Evolutionary conservation across 1,140 invertebrate species (phyloP), one percentile per base, ranked within the genome.

Genomic region (Neocloeon triangulifer): DNA sequence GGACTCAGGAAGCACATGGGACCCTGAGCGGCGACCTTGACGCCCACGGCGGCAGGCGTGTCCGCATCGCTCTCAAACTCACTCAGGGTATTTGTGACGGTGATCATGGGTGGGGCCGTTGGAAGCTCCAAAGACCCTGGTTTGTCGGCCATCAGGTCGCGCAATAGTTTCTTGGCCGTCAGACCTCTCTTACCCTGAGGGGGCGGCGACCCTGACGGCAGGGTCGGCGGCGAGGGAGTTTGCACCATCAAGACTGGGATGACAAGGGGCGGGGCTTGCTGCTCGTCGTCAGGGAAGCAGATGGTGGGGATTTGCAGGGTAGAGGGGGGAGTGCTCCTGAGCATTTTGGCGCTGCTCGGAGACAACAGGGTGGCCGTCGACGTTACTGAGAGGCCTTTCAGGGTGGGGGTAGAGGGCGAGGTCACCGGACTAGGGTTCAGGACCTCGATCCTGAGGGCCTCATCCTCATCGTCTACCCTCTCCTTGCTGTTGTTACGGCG

Each of bases 1-100:
- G 75, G 75, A 47, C 71, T 75, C 19, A 80, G 48, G 44, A 76
- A 78, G 33, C 62, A 65, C 64, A 76, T 71, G 18, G 66, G 64
- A 3, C 52, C 50, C 14, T 29, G 27, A 16, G 14, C n/a, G 12
- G 26, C 5, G 19, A 14, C 15, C 10, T 29, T 29, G 10, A 17
- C 9, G 13, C 10, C 13, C 2, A 16, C 27, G 3, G 15, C 27
- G 3, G 5, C 27, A 16, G 19, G 10, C 13, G 37, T 31, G 25
- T 75, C 70, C 19, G 57, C 53, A 41, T 77, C 73, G 2, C 72
- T 76, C 53, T 79, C 73, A 5, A 56, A 58, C 47, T 77, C 73
- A 39, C 64, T 73, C 44, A 70, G 62, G 39, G 69, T 73, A 34
- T 66, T 66, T 1, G 73, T 78, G 2, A 78, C 66, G 4, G 72